Base-by-base conservation (phyloP, 2,797 vertebrate species). In the Alouatta caraya region DNA sequence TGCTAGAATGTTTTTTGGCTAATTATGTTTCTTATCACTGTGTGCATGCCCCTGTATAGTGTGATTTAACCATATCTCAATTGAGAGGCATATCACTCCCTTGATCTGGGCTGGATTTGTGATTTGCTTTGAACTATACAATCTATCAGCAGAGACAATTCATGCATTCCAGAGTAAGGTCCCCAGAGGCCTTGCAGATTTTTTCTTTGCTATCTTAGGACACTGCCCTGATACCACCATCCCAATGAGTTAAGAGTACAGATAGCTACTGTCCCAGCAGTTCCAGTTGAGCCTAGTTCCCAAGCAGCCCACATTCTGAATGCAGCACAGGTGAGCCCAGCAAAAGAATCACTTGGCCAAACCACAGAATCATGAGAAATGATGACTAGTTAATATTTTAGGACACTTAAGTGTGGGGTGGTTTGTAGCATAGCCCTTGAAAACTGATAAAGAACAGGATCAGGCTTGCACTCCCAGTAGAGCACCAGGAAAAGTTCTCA, bases 221-320 rank as follows among this genome's bases (percentile, higher is more conserved):
- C 19, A 6, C 17, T 61, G 48, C 15, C 44, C 13, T 42, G 52
- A 64, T 2, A 13, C 5, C 39, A 78, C 19, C 7, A 21, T 37
- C 33, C 28, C n/a, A 19, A 30, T 64, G 73, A 75, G 22, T 46
- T 39, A 92, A 44, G 13, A 61, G 8, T 8, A 88, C 9, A 44
- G 13, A 70, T 3, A 50, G 33, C 46, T 0, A 6, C 0, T 50
- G 8, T 33, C 10, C 28, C 44, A 48, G 13, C 14, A 9, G 30
- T 28, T 39, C 4, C 1, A 10, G 28, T 28, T 67, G 8, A 52
- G 9, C 11, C 12, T 42, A 44, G 22, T 30, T 3, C 15, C 13
- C 33, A n/a, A 17, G 24, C 9, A 48, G 4, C 8, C 22, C 19
- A n/a, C 12, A 42, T 48, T 28, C 55, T 76, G 46, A 46, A 24